Percentiles rank a stretch among this genome's conserved stretches.
phyloP scores from a whole-genome alignment of 2,888 invertebrate genomes.

The Diarsia mendica region DNA sequence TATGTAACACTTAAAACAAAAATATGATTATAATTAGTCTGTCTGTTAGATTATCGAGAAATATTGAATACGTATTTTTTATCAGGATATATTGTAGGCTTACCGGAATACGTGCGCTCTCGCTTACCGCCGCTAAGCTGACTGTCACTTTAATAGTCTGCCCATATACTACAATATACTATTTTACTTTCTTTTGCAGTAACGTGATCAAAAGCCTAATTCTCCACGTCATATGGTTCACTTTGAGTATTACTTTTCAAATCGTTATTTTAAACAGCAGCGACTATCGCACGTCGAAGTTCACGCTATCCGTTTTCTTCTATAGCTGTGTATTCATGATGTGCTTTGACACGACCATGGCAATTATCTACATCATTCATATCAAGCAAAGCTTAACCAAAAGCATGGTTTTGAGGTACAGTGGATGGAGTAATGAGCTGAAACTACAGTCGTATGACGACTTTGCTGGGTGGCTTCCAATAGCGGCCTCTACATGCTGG shows the following conservation, averaged over 20 bases:
- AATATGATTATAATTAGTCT: too few relatives aligned
- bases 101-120: too few relatives aligned
- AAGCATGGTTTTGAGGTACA: constrained; percentile 81
- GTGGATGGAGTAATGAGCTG: constrained; percentile 81
- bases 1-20: too few relatives aligned
- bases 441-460: constrained; percentile 72
- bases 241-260: constrained; percentile 69
- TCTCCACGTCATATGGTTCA: constrained; percentile 77
- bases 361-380: constrained; percentile 80
- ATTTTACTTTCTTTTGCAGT: constrained; percentile 67
- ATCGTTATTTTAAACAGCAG: constrained; percentile 59
- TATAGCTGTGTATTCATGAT: constrained; percentile 69
- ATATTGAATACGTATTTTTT: too few relatives aligned
- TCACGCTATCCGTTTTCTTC: constrained; percentile 69
- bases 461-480: constrained; percentile 84
- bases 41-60: too few relatives aligned
- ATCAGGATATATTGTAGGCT: too few relatives aligned
- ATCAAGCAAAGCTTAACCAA: constrained; percentile 83
- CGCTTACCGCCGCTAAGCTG: too few relatives aligned
- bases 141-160: too few relatives aligned
- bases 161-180: too few relatives aligned
- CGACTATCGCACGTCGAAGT: constrained; percentile 64
- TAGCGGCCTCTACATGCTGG: constrained; percentile 78
- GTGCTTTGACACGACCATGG: constrained; percentile 82
- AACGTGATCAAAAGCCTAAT: constrained; percentile 74